phyloP scores from a whole-genome alignment of 2,888 invertebrate species.

The Lysandra coridon region DNA sequence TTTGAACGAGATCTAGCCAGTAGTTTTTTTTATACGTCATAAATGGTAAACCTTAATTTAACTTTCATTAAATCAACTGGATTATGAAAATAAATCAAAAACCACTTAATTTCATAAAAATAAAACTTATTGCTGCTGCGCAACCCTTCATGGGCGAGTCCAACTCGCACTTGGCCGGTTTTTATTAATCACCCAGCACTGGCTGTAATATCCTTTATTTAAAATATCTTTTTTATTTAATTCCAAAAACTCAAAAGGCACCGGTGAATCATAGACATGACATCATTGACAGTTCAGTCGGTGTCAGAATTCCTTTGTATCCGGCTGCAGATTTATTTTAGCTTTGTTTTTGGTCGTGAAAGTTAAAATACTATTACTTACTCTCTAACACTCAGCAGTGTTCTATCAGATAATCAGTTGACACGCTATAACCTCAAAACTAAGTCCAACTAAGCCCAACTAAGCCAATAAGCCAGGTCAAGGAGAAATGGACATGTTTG shows the following conservation, averaged over 20 bases:
- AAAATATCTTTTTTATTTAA: not conserved
- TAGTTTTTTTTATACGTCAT: too few species aligned
- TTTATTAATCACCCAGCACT: not conserved
- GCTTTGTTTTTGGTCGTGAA: conserved; percentile 5
- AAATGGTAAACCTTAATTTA: too few species aligned
- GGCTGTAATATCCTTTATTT: not conserved
- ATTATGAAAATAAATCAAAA: too few species aligned
- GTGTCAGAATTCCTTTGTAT: conserved; percentile 1
- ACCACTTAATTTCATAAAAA: too few species aligned
- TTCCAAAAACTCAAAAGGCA: not conserved
- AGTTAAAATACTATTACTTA: not conserved
- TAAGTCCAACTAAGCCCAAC: not conserved
- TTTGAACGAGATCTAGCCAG: too few species aligned
- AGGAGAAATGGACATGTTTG: not conserved
- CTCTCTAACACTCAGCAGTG: not conserved
- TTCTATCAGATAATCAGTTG: not conserved
- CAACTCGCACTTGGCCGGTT: not conserved
- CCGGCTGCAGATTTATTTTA: not conserved
- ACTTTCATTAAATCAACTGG: too few species aligned
- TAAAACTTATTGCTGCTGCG: too few species aligned
- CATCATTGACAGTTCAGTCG: conserved; percentile 5
- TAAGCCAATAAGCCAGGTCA: conserved; percentile 9
- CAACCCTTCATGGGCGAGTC: too few species aligned
- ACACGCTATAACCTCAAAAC: conserved; percentile 8
- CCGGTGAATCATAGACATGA: not conserved